Conservation (phyloP, 2,113 vertebrate species). For the Burhinus bistriatus region DNA sequence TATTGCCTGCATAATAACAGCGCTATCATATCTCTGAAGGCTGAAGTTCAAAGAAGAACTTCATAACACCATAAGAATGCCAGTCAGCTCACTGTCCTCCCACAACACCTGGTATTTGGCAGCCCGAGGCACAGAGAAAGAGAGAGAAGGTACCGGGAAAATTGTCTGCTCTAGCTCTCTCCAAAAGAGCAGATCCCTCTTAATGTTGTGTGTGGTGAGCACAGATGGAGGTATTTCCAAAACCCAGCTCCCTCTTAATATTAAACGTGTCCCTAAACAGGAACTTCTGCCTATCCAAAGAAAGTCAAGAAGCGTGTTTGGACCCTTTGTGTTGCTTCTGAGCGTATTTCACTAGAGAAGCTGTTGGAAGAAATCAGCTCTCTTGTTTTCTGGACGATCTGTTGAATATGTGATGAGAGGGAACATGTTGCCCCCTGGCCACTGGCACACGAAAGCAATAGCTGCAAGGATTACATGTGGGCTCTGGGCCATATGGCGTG, state of each 20-base stretch:
- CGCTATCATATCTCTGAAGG: neutral
- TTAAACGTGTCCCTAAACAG: neutral
- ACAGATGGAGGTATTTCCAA: neutral
- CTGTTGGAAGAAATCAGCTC: neutral
- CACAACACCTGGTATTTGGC: neutral
- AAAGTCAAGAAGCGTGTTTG: fast-evolving
- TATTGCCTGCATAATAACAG: neutral
- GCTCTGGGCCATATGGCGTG: conserved; percentile 52
- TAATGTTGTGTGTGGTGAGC: neutral
- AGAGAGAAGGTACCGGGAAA: neutral
- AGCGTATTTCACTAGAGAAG: neutral
- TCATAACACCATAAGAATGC: fast-evolving
- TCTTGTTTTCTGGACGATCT: neutral
- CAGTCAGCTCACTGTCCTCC: neutral
- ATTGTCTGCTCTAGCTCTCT: neutral
- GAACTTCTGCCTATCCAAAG: neutral
- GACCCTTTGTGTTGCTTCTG: neutral
- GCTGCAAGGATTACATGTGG: conserved; percentile 16
- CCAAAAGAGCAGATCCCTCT: neutral
- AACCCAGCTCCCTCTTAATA: neutral
- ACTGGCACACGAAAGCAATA: conserved; percentile 1
- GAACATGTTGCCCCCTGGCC: conserved; percentile 37
- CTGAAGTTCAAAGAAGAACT: neutral
- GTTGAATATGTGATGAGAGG: conserved; percentile 1
- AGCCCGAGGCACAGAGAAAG: neutral